Percentiles rank a stretch among this genome's conserved stretches.
Evolutionary conservation across 2,113 vertebrate species (phyloP).

Genomic region (Chitala chitala): DNA sequence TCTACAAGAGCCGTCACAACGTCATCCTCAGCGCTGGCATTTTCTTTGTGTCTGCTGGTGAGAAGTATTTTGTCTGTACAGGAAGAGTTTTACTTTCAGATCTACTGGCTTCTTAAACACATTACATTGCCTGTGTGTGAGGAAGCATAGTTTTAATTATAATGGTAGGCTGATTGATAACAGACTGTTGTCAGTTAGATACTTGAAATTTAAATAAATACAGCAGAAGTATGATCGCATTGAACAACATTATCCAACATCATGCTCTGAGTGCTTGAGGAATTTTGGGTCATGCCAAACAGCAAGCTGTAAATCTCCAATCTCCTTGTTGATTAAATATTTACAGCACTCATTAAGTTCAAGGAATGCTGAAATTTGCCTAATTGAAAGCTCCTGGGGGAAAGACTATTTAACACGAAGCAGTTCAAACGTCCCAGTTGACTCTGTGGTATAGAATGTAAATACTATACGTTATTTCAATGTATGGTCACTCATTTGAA

Average conservation of each 20-base stretch:
- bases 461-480: neutral
- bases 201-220: too few species aligned
- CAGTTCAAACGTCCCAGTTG: neutral
- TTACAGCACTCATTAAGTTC: neutral
- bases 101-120: too few species aligned
- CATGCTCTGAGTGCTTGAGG: too few species aligned
- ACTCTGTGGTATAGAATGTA: neutral
- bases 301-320: neutral
- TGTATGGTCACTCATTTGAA: neutral
- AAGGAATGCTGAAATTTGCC: slow-evolving; percentile 9
- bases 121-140: too few species aligned
- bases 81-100: neutral
- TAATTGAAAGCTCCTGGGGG: slow-evolving; percentile 11
- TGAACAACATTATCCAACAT: too few species aligned
- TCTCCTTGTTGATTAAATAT: slow-evolving; percentile 13
- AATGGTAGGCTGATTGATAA: too few species aligned
- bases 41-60: slow-evolving; percentile 68
- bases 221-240: too few species aligned
- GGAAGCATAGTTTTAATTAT: too few species aligned
- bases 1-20: slow-evolving; percentile 92
- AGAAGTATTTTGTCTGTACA: slow-evolving; percentile 23
- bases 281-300: neutral
- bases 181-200: too few species aligned
- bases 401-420: neutral
- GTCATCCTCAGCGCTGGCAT: slow-evolving; percentile 71